phyloP scores from a whole-genome alignment of 92 coral and sea anemone genomes.

The Scolanthus callimorphus region DNA sequence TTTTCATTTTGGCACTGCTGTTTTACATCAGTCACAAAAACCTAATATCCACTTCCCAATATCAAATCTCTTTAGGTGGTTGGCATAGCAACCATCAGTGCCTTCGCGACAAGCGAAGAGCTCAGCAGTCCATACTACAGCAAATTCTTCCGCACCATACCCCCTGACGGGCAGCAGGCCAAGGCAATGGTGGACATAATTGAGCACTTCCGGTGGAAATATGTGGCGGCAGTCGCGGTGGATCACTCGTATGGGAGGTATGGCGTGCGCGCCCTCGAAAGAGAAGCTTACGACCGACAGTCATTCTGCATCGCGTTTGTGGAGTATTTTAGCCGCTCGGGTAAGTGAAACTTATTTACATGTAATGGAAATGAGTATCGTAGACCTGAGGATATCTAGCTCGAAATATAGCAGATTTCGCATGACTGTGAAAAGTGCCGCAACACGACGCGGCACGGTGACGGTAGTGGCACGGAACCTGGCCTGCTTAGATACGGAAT shows the following conservation, averaged over 20 bases:
- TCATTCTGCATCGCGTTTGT: constrained; percentile 67
- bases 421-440: too few relatives aligned
- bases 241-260: constrained; percentile 76
- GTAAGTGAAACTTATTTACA: too few relatives aligned
- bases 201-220: constrained; percentile 65
- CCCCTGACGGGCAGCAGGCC: constrained; percentile 71
- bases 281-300: constrained; percentile 52
- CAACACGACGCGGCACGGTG: too few relatives aligned
- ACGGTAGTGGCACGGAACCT: too few relatives aligned
- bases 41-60: too few relatives aligned
- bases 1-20: too few relatives aligned
- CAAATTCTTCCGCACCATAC: constrained; percentile 60
- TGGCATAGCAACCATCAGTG: constrained; percentile 45
- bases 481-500: too few relatives aligned
- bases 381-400: too few relatives aligned
- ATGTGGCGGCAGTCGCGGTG: constrained; percentile 64
- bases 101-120: constrained; percentile 64
- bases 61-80: too few relatives aligned
- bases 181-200: constrained; percentile 78
- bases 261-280: constrained; percentile 63
- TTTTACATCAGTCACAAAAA: too few relatives aligned
- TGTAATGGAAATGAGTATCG: too few relatives aligned
- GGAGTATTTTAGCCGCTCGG: constrained; percentile 57
- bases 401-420: too few relatives aligned
- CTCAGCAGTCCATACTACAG: constrained; percentile 57